phyloP scores from a whole-genome alignment of 2,113 vertebrate genomes.

The Chaenogobius annularis region DNA sequence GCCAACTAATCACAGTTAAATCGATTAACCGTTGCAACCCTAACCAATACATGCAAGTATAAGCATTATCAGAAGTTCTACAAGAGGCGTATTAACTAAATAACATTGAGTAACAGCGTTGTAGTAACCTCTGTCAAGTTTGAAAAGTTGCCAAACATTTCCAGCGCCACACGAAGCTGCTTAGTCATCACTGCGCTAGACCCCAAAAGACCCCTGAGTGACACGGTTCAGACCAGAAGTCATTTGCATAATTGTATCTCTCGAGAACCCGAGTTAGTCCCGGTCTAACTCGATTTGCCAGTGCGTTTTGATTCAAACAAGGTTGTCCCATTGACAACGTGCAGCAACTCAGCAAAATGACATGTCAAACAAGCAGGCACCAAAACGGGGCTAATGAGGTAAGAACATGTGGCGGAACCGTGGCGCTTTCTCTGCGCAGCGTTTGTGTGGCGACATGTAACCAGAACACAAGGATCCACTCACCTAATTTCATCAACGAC shows the following conservation, averaged over 20 bases:
- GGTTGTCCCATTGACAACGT: background rate
- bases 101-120: background rate
- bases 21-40: no score
- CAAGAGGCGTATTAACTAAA: background rate
- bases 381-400: background rate
- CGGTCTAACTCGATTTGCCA: constrained; percentile 15
- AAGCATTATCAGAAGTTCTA: no score
- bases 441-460: background rate
- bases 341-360: background rate
- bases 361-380: background rate
- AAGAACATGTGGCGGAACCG: background rate
- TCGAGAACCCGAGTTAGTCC: background rate
- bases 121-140: background rate
- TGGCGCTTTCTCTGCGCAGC: background rate
- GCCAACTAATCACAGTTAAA: no score
- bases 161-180: constrained; percentile 36
- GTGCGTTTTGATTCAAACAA: constrained; percentile 3
- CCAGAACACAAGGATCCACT: constrained; percentile 46
- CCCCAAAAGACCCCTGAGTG: constrained; percentile 9
- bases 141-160: constrained; percentile 19
- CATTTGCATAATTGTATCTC: constrained; percentile 14
- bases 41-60: no score
- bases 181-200: constrained; percentile 52
- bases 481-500: constrained; percentile 96
- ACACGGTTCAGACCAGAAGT: constrained; percentile 9